Base-by-base conservation (phyloP, 2,113 vertebrate genomes). In the Cyanoramphus novaezelandiae region DNA sequence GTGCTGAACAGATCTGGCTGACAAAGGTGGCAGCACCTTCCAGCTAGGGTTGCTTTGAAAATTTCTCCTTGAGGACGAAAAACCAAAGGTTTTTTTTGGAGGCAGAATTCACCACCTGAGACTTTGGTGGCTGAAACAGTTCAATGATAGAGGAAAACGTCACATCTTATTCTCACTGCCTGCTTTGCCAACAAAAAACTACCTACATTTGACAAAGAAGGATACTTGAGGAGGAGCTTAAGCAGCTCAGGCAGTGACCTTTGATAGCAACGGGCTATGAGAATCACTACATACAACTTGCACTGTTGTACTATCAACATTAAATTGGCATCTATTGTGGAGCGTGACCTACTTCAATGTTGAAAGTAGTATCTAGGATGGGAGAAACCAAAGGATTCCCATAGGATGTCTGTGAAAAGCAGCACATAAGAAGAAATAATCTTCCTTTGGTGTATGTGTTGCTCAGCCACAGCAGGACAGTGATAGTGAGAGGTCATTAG, bases 391-490 rank as follows among this genome's bases (percentile, higher is more conserved):
- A 44, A 59, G 24, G 63, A 82, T 72, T 65, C 63, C 50, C n/a
- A 35, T 2, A 47, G 57, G 77, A 15, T 6, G 35, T 9, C 17
- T 37, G n/a, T 44, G 63, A 72, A 27, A 37, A 46, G 17, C 3
- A 57, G 74, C 20, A 29, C 15, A 29, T 2, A 52, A 75, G 68
- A 79, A 69, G 46, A 37, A 70, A 65, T 59, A 55, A 23, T 43
- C 74, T 82, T 52, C 24, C 67, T 65, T 81, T 69, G 52, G 21
- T 93, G 31, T 79, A 71, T 59, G 53, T 76, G 41, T 60, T 92
- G 85, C 67, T 87, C 78, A 76, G 70, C 76, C 91, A 53, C 89
- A 91, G 89, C 62, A 87, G 81, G 81, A 41, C 91, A 94, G 89
- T 19, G 63, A 92, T 15, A 93, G 47, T 3, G 7, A 80, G 3